These are phyloP conservation scores for Aurelia sp. DNA, from an alignment of 30 jellyfish, hydroid and myxozoan genomes.

Conservation along the genomic window DNA sequence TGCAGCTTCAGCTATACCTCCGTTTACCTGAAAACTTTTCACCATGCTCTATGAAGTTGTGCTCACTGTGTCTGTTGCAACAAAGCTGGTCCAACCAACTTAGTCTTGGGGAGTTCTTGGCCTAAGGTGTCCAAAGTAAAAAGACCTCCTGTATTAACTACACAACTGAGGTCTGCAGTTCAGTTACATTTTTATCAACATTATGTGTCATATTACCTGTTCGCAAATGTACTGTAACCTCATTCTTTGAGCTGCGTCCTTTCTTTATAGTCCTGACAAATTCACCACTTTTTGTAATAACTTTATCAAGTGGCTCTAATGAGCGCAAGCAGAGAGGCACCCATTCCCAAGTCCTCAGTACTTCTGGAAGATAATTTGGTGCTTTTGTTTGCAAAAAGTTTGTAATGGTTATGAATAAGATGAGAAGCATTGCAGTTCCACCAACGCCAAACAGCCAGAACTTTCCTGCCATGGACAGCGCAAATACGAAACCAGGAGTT, in stretches of 20 bases:
- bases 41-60: too few species aligned
- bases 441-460: constrained; percentile 64
- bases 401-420: constrained; percentile 52
- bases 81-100: too few species aligned
- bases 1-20: too few species aligned
- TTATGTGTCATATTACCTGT: constrained; percentile 40
- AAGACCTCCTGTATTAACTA: background rate
- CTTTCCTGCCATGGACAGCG: constrained; percentile 87
- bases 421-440: constrained; percentile 29
- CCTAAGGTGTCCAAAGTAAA: too few species aligned
- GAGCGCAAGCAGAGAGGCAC: constrained; percentile 84
- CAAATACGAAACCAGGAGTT: constrained; percentile 77
- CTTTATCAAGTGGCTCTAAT: constrained; percentile 88
- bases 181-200: constrained; percentile 34
- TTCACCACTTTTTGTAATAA: constrained; percentile 32
- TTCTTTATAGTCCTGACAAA: constrained; percentile 20
- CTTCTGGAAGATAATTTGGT: constrained; percentile 57
- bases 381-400: constrained; percentile 72
- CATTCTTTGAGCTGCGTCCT: constrained; percentile 14
- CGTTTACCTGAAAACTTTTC: too few species aligned
- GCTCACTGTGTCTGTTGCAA: too few species aligned
- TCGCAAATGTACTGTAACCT: constrained; percentile 32
- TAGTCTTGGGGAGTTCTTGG: too few species aligned
- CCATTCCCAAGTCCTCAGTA: constrained; percentile 89
- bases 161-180: too few species aligned